Evolutionary conservation across 2,888 invertebrate species (phyloP), one percentile per base, ranked within the genome.

Genomic region (Cheilosia impressa): DNA sequence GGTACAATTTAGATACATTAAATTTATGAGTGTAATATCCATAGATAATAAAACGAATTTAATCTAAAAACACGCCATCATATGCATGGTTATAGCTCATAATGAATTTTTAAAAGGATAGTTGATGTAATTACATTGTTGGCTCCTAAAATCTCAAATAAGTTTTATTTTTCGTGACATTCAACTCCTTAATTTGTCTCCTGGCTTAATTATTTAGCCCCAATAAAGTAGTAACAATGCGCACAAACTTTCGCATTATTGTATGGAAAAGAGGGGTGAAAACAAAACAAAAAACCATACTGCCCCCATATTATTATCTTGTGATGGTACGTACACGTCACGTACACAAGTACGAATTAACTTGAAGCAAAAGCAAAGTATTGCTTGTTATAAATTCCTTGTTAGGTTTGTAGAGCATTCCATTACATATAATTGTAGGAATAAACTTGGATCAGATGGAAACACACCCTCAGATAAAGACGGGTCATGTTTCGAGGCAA

Each of bases 81-180:
- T 17, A 9, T 47, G 3, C 57, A 71, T 34, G 69, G 57, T 47
- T 58, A 41, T 10, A 13, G 41, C n/a, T 58, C 34, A 71, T 45
- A 31, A 55, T 69, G 45, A 55, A 22, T 13, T 38, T 57, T 31
- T 17, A 58, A 38, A 41, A 60, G 19, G 31, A 4, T n/a, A 52
- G 5, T 52, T 1, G 41, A 13, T 10, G 43, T 53, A 31, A 72
- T 62, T 31, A 72, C 43, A 72, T 19, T 19, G 41, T 19, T n/a
- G 50, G 55, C 22, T 43, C 52, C 19, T 41, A 13, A 31, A 72
- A 38, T 38, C 13, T 38, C 13, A 43, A 31, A 72, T 52, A 43
- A 72, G 72, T 72, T 72, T 62, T 72, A 62, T 62, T 72, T 69
- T 60, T 52, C 71, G 52, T 72, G 71, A 24, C 72, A 72, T 62